Evolutionary conservation across 2,888 invertebrate genomes (phyloP).

Genomic region (Autographa pulchrina): DNA sequence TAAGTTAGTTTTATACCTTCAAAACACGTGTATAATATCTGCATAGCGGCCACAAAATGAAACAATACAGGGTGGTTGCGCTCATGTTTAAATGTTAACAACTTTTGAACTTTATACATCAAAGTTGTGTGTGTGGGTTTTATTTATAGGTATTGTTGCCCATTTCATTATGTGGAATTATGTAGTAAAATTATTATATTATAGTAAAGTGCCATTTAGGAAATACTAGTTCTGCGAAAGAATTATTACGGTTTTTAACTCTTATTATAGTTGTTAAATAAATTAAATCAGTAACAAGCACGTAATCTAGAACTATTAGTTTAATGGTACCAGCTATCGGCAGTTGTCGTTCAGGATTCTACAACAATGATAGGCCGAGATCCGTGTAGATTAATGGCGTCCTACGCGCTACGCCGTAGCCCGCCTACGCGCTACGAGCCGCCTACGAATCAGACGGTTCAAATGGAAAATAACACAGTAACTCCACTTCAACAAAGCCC

Average conservation of each 20-base stretch:
- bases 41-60: constrained; percentile 1
- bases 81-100: constrained; percentile 4
- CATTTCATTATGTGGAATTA: background rate
- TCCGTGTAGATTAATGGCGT: constrained; percentile 66
- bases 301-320: constrained; percentile 17
- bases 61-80: constrained; percentile 1
- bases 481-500: constrained; percentile 1
- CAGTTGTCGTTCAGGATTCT: constrained; percentile 34
- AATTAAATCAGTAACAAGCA: constrained; percentile 8
- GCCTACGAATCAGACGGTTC: constrained; percentile 52
- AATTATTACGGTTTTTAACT: background rate
- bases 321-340: constrained; percentile 43
- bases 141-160: background rate
- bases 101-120: constrained; percentile 1
- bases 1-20: constrained; percentile 4
- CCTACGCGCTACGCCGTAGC: constrained; percentile 68
- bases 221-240: background rate
- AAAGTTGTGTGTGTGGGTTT: background rate
- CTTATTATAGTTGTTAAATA: too few relatives aligned
- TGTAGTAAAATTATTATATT: too few relatives aligned
- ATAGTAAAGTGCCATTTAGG: background rate
- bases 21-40: constrained; percentile 1
- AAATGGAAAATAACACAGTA: constrained; percentile 6
- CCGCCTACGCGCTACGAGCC: constrained; percentile 70
- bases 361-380: constrained; percentile 43